Percentiles rank a stretch among this genome's conserved stretches.
phyloP scores from a whole-genome alignment of 2,888 invertebrate species.

The Branchinecta sandiegonensis region DNA sequence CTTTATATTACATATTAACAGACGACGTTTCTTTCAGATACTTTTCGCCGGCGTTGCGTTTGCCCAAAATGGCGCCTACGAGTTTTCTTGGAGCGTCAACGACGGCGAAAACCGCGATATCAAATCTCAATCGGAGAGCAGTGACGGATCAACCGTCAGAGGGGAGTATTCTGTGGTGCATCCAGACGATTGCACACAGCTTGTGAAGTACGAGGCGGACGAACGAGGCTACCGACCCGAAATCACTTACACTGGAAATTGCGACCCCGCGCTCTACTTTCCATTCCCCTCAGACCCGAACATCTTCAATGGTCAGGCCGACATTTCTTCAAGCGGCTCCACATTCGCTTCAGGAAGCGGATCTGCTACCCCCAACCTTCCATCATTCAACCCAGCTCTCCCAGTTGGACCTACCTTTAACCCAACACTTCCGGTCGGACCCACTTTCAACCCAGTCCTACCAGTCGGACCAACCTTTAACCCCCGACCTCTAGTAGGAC shows the following conservation, averaged over 20 bases:
- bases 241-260: neutral
- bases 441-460: neutral
- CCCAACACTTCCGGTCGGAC: neutral
- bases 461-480: slow-evolving; percentile 4
- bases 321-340: neutral
- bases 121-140: slow-evolving; percentile 8
- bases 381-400: too few relatives aligned
- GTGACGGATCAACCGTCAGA: neutral
- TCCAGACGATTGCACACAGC: slow-evolving; percentile 9
- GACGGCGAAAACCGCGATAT: neutral
- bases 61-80: neutral
- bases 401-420: slow-evolving; percentile 7
- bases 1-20: too few relatives aligned
- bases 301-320: neutral
- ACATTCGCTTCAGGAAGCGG: neutral
- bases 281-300: neutral
- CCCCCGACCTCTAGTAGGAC: neutral
- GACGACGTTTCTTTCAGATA: neutral
- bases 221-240: neutral
- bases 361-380: neutral
- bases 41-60: slow-evolving; percentile 5
- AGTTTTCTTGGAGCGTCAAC: slow-evolving; percentile 11
- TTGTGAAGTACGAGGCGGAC: neutral
- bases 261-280: neutral
- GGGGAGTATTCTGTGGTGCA: slow-evolving; percentile 15